Base-by-base conservation (phyloP, 2,888 invertebrate species). In the Drosophila pseudotalamancana region DNA sequence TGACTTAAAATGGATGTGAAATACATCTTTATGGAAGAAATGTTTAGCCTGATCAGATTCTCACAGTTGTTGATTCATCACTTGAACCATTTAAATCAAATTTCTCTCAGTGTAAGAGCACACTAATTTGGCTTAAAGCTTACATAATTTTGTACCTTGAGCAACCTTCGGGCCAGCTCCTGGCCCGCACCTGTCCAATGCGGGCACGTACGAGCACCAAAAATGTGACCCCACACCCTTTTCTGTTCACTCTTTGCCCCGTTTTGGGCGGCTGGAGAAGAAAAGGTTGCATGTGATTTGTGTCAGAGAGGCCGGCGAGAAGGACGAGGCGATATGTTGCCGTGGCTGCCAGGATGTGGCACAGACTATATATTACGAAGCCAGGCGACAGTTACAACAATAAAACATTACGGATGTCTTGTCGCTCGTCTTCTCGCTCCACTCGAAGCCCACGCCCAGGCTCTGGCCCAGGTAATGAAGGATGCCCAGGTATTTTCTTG, bases 371-470 rank as follows among this genome's bases (percentile, higher is more conserved):
- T 84, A 79, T 84, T 80, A 79, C 62, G 76, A 68, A 66, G 69
- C 63, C 72, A 56, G 72, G 82, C 84, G 85, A 84, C 85, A 85
- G 77, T 83, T 80, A 85, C 85, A 83, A 84, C 83, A 84, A 85
- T 84, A 84, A 85, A 85, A 80, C 81, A 85, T 85, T 84, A 76
- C 76, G 77, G 68, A 77, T 68, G 82, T 65, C 81, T 76, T 83
- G 80, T 65, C 80, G 71, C 65, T 72, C 62, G 64, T 72, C 79
- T 67, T 50, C 48, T 43, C 42, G 37, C 23, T 5, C 46, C 6
- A 23, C 31, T 35, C 49, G 50, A 12, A 25, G 35, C 19, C 51
- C 34, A 43, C 29, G 18, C n/a, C 42, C 12, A 42, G 12, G n/a
- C 39, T n/a, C n/a, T n/a, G n/a, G n/a, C n/a, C n/a, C n/a, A 57